Percentiles rank a stretch among this genome's conserved stretches.
These are phyloP conservation scores for Plectropomus leopardus DNA, from an alignment of 2,113 vertebrate genomes.

Conservation along the genomic window DNA sequence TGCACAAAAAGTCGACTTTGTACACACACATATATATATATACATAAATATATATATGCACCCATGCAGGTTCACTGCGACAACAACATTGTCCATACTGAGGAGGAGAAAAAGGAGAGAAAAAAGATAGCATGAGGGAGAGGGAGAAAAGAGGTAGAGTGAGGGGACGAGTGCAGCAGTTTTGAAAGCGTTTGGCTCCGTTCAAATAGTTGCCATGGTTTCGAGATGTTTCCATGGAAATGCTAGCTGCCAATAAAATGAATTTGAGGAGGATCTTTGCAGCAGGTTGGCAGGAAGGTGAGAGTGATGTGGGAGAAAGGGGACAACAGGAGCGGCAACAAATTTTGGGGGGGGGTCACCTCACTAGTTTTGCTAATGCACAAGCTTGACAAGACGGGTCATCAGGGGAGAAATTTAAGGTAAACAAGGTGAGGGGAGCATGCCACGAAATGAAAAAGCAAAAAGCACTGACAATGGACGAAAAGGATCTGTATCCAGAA, in stretches of 20 bases:
- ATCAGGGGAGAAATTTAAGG: constrained; percentile 17
- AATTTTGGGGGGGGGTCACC: not conserved
- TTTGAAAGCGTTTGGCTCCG: constrained; percentile 82
- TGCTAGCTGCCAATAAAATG: constrained; percentile 87
- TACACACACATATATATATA: not conserved
- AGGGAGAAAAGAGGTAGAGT: constrained; percentile 43
- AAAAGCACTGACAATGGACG: constrained; percentile 68
- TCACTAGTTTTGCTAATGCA: constrained; percentile 28
- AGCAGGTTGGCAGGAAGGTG: constrained; percentile 79
- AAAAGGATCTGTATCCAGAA: too few relatives aligned
- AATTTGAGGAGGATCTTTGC: constrained; percentile 83
- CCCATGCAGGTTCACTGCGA: constrained; percentile 33
- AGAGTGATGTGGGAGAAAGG: constrained; percentile 53
- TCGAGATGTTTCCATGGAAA: constrained; percentile 88
- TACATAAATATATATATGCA: not conserved
- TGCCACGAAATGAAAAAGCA: constrained; percentile 54
- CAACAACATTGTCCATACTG: constrained; percentile 15
- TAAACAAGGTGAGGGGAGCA: constrained; percentile 69
- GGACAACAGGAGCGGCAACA: not conserved
- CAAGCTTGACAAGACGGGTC: not conserved
- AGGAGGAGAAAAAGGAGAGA: constrained; percentile 22
- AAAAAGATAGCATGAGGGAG: constrained; percentile 42
- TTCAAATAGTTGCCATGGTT: constrained; percentile 87
- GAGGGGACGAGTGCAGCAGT: constrained; percentile 78
- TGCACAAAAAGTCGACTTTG: not conserved